These are phyloP conservation scores for Corythornis madagascariensis DNA, from an alignment of 2,113 vertebrate genomes.

Conservation along the genomic window DNA sequence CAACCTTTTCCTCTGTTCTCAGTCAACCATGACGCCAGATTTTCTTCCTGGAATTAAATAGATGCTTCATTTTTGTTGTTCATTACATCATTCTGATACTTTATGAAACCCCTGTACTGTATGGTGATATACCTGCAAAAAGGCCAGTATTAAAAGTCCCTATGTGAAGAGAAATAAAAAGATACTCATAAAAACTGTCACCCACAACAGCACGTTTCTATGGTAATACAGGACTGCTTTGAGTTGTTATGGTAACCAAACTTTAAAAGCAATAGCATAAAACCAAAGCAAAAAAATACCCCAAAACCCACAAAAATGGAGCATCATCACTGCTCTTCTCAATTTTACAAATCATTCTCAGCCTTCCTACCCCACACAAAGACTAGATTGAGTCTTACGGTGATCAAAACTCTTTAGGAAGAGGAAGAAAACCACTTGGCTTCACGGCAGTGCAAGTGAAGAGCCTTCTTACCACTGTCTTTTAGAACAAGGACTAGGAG, in stretches of 20 bases:
- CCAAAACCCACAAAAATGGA: not conserved
- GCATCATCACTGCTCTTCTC: not conserved
- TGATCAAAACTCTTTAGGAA: not conserved
- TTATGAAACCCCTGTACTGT: not conserved
- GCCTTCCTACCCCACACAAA: not conserved
- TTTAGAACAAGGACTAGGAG: not conserved
- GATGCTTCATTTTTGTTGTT: not conserved
- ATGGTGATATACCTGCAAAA: not conserved
- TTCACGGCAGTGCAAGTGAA: not conserved
- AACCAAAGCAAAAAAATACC: not conserved
- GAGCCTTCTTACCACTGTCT: not conserved
- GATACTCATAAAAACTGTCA: conserved; percentile 22
- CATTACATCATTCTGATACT: not conserved
- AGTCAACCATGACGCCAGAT: not conserved
- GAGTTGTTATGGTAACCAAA: conserved; percentile 64
- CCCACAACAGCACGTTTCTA: conserved; percentile 54
- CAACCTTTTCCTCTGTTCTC: not conserved
- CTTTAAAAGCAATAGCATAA: conserved; percentile 62
- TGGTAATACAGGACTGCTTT: conserved; percentile 56
- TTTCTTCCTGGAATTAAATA: not conserved
- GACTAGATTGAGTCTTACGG: not conserved
- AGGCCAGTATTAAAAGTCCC: not conserved
- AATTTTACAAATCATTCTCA: not conserved
- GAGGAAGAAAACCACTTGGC: not conserved
- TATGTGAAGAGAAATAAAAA: not conserved